Base-by-base conservation (phyloP, 2,113 vertebrate species). In the Cavia aperea region DNA sequence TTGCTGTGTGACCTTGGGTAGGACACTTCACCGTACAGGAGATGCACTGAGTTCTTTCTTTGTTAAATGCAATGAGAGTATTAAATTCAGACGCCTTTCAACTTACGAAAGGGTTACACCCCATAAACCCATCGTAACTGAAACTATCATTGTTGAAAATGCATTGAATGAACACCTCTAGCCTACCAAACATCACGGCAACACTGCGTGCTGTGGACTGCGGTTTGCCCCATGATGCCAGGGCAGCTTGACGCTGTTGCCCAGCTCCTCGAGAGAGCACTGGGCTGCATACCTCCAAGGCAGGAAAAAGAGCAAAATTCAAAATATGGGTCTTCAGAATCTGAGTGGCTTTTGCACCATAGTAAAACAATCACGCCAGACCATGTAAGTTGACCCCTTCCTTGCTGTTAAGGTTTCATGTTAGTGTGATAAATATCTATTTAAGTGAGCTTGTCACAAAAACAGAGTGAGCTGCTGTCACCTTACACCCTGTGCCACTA, bases 1-100 rank as follows among this genome's bases (percentile, higher is more conserved):
- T 93, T 8, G 0, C 39, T 36, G n/a, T 31, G 33, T 95, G 89
- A 88, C 93, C 89, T 94, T 94, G 93, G n/a, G 36, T 21, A 68
- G 94, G 92, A 84, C 90, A 86, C 21, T 87, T 81, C 31, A 43
- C 68, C 58, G 39, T 14, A 60, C 13, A 70, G 29, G 75, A 88
- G 91, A 86, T 68, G 54, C 60, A 43, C 24, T 13, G 18, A 56
- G 70, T 79, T 87, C 72, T 81, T 81, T 62, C 68, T 86, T 63
- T 39, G 51, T 94, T 33, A 95, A 90, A 39, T 16, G 60, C 86
- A 68, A n/a, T 18, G 51, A 54, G 18, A n/a, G 33, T 62, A 81
- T 62, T 73, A 43, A 73, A 43, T 23, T 60, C 51, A 78, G 81
- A 58, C 14, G 18, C 54, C 66, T n/a, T 73, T 90, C 15, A 10